Evolutionary conservation across 2,888 invertebrate species (phyloP).

Genomic region (Drosophila rellima): DNA sequence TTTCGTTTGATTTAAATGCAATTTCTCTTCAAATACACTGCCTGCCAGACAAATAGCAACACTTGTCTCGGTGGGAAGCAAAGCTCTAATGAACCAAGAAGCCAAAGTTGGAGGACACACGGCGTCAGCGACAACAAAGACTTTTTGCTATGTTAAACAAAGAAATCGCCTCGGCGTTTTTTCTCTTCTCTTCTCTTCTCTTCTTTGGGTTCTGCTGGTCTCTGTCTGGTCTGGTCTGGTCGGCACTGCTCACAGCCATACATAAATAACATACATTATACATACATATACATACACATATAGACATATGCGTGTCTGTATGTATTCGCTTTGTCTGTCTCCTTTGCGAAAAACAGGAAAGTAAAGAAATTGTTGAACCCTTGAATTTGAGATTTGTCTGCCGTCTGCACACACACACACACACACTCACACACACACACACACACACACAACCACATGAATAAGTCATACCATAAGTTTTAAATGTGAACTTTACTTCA

Average conservation of each 20-base stretch:
- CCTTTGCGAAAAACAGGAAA: conserved; percentile 67
- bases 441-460: background rate
- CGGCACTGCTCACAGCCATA: conserved; percentile 11
- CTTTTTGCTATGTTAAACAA: conserved; percentile 41
- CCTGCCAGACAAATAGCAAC: conserved; percentile 30
- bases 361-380: conserved; percentile 66
- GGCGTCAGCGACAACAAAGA: conserved; percentile 49
- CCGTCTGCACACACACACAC: background rate
- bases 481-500: background rate
- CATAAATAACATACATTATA: too few relatives aligned
- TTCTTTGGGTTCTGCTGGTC: conserved; percentile 47
- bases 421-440: background rate
- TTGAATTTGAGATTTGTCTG: conserved; percentile 47
- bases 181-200: conserved; percentile 1
- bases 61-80: conserved; percentile 39
- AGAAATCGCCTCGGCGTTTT: conserved; percentile 45
- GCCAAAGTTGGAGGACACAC: conserved; percentile 52
- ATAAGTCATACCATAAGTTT: conserved; percentile 11
- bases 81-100: conserved; percentile 54
- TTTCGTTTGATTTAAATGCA: conserved; percentile 36
- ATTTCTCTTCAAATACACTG: conserved; percentile 26
- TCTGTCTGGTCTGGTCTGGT: conserved; percentile 46
- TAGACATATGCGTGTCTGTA: background rate
- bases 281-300: background rate
- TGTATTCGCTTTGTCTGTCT: conserved; percentile 39